Conservation (phyloP, 2,113 vertebrate genomes). For the Riparia riparia region DNA sequence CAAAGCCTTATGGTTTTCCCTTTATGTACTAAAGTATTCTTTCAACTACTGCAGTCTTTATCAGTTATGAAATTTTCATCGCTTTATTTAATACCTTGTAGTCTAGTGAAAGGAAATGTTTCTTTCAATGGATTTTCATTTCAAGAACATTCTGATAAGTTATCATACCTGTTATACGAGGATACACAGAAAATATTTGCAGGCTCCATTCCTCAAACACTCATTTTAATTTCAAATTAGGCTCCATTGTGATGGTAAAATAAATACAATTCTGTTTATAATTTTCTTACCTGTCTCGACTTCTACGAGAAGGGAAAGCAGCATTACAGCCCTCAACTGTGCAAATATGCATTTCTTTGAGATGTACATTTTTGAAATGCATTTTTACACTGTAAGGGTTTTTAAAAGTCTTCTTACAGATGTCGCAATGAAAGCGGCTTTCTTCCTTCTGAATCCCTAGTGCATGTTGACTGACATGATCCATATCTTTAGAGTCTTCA, state of each 20-base stretch:
- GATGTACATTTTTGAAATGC: slow-evolving; percentile 92
- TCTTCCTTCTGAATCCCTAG: slow-evolving; percentile 77
- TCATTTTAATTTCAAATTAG: slow-evolving; percentile 66
- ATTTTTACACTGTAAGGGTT: slow-evolving; percentile 92
- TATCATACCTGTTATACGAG: slow-evolving; percentile 14
- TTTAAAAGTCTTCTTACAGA: slow-evolving; percentile 95
- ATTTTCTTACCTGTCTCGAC: slow-evolving; percentile 93
- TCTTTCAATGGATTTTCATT: slow-evolving; percentile 61
- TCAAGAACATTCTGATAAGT: slow-evolving; percentile 45
- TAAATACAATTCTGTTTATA: slow-evolving; percentile 41
- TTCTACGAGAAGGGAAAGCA: slow-evolving; percentile 91
- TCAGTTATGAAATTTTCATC: slow-evolving; percentile 36
- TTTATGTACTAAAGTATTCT: slow-evolving; percentile 29
- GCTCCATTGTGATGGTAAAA: slow-evolving; percentile 57
- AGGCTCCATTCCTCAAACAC: slow-evolving; percentile 43
- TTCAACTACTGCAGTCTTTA: slow-evolving; percentile 31
- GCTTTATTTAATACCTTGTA: slow-evolving; percentile 29
- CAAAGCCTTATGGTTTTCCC: slow-evolving; percentile 11
- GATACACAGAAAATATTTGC: slow-evolving; percentile 54
- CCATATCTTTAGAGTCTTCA: slow-evolving; percentile 74
- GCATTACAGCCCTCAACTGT: slow-evolving; percentile 91
- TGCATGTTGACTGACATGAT: slow-evolving; percentile 68
- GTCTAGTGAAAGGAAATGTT: slow-evolving; percentile 47
- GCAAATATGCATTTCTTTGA: slow-evolving; percentile 92
- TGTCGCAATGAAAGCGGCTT: slow-evolving; percentile 86